phyloP scores from a whole-genome alignment of 2,797 vertebrate genomes.

The Cynodonichthys magdalenae region DNA sequence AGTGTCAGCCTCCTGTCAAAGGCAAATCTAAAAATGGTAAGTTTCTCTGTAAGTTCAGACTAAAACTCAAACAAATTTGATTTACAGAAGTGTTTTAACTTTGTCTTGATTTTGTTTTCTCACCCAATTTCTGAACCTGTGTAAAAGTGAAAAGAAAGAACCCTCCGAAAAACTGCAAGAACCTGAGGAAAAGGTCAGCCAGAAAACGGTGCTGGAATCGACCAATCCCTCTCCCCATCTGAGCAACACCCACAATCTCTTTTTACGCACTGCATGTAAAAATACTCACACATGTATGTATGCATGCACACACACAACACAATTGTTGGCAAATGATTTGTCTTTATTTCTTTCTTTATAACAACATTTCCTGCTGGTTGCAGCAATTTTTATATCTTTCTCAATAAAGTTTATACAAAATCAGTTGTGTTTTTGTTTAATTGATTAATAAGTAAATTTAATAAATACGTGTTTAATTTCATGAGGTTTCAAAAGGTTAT shows the following conservation, averaged over 20 bases:
- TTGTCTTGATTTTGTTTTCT: not conserved
- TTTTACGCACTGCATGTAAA: not conserved
- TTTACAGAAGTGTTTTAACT: not conserved
- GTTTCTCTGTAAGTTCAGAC: slow-evolving; percentile 7
- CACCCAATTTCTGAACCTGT: not conserved
- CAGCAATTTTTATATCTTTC: not conserved
- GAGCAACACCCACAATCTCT: slow-evolving; percentile 15
- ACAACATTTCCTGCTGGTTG: not conserved
- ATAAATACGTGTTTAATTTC: not conserved
- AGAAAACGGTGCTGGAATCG: fast-evolving
- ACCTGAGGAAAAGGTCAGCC: not conserved
- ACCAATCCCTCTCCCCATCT: slow-evolving; percentile 37
- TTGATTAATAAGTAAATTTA: slow-evolving; percentile 23
- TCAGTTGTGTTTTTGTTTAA: slow-evolving; percentile 16
- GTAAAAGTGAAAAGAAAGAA: not conserved
- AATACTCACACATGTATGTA: not conserved
- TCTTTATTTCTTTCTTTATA: slow-evolving; percentile 15
- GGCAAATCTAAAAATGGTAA: slow-evolving; percentile 25
- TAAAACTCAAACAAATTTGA: not conserved
- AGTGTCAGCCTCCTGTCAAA: slow-evolving; percentile 11
- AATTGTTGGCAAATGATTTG: not conserved
- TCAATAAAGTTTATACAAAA: slow-evolving; percentile 37
- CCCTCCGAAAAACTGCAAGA: slow-evolving; percentile 1
- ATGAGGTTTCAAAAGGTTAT: not conserved
- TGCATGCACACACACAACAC: not conserved